Evolutionary conservation across 2,797 vertebrate species (phyloP).

Genomic region (Lepilemur ruficaudatus): DNA sequence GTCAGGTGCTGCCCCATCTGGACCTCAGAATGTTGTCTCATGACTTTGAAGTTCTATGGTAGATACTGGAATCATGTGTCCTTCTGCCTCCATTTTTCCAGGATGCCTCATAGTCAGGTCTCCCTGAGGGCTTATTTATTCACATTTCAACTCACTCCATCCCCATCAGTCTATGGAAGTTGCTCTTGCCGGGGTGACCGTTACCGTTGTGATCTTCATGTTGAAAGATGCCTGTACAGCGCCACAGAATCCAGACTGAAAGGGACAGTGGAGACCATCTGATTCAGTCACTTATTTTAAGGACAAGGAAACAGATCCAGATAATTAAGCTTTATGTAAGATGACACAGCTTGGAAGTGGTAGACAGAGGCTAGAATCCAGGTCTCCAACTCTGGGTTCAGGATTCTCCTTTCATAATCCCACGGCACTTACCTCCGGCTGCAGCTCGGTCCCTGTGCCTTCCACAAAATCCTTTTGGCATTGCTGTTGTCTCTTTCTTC

Average conservation of each 20-base stretch:
- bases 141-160: not conserved
- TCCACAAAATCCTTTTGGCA: not conserved
- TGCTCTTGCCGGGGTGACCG: not conserved
- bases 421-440: not conserved
- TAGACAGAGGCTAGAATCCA: not conserved
- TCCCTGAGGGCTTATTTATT: not conserved
- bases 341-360: not conserved
- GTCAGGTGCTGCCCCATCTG: not conserved
- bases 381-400: not conserved
- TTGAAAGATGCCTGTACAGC: not conserved
- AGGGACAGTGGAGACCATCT: not conserved
- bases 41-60: not conserved
- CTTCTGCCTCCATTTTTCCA: slow-evolving; percentile 2
- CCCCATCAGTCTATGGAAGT: not conserved
- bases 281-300: not conserved
- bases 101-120: not conserved
- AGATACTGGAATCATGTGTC: not conserved
- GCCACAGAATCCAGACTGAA: not conserved
- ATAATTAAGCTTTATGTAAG: not conserved
- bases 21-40: not conserved
- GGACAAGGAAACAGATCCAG: not conserved
- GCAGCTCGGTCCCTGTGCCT: not conserved
- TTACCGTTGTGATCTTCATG: not conserved
- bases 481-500: not conserved
- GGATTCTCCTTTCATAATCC: not conserved